Conservation (phyloP, 2,113 vertebrate genomes). For the Blennius ocellaris region DNA sequence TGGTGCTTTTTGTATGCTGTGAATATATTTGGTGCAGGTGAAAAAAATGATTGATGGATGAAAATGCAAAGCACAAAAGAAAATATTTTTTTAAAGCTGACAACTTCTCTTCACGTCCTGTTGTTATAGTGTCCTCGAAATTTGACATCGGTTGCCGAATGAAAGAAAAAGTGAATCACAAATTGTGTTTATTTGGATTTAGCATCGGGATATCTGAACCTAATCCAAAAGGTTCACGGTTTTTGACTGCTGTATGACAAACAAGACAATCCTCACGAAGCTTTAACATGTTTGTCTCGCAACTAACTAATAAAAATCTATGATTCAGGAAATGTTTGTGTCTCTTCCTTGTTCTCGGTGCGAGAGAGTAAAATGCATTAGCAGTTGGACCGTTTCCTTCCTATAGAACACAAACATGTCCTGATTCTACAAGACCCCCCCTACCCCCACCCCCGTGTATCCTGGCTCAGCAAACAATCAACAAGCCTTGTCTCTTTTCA, state of each 20-base stretch:
- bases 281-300: constrained; percentile 26
- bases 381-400: too few species aligned
- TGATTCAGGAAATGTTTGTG: constrained; percentile 1
- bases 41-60: background rate
- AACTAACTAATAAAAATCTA: constrained; percentile 34
- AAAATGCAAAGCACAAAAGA: constrained; percentile 2
- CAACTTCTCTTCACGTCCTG: background rate
- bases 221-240: too few species aligned
- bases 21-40: background rate
- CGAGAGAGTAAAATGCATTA: too few species aligned
- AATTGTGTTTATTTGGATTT: background rate
- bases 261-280: constrained; percentile 22
- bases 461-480: constrained; percentile 15
- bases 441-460: background rate
- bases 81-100: background rate
- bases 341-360: background rate
- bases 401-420: background rate
- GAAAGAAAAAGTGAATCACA: background rate
- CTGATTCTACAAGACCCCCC: background rate
- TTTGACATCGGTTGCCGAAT: background rate
- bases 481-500: constrained; percentile 34
- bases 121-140: background rate
- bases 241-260: background rate
- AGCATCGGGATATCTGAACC: too few species aligned
- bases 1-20: constrained; percentile 21